Conservation (phyloP, 2,113 vertebrate species). For the Macquaria ambigua region DNA sequence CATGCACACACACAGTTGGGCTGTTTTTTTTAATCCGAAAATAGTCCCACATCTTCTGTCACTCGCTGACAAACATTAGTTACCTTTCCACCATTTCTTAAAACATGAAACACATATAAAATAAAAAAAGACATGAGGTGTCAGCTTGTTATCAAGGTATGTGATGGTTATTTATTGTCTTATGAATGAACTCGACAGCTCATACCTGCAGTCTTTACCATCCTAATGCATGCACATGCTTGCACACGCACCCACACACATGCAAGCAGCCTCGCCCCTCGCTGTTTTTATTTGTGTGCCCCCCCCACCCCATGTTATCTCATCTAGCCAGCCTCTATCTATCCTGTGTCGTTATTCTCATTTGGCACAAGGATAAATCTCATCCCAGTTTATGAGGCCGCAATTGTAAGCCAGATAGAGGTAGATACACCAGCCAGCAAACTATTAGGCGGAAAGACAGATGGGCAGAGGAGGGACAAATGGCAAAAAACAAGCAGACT, state of each 20-base stretch:
- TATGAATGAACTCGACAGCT: constrained; percentile 21
- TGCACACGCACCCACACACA: not conserved
- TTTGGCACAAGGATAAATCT: constrained; percentile 69
- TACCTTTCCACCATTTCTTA: not conserved
- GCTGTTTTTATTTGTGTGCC: constrained; percentile 32
- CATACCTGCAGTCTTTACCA: not conserved
- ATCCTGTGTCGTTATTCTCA: constrained; percentile 53
- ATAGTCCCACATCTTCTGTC: constrained; percentile 8
- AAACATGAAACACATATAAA: not conserved
- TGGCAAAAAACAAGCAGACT: constrained; percentile 44
- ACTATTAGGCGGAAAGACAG: constrained; percentile 55
- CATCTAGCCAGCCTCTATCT: constrained; percentile 39
- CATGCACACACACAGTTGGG: not conserved
- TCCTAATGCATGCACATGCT: not conserved
- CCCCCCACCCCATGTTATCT: not conserved
- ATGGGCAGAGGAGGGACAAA: constrained; percentile 47
- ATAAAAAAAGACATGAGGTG: not conserved
- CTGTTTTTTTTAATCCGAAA: not conserved
- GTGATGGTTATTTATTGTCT: constrained; percentile 49
- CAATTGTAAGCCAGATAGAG: constrained; percentile 53
- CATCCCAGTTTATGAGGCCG: constrained; percentile 60
- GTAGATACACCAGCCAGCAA: constrained; percentile 26
- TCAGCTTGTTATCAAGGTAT: constrained; percentile 30
- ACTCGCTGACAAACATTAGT: not conserved
- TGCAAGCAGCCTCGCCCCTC: not conserved